Evolutionary conservation across 2,888 invertebrate species (phyloP).

Genomic region (Homarus gammarus): DNA sequence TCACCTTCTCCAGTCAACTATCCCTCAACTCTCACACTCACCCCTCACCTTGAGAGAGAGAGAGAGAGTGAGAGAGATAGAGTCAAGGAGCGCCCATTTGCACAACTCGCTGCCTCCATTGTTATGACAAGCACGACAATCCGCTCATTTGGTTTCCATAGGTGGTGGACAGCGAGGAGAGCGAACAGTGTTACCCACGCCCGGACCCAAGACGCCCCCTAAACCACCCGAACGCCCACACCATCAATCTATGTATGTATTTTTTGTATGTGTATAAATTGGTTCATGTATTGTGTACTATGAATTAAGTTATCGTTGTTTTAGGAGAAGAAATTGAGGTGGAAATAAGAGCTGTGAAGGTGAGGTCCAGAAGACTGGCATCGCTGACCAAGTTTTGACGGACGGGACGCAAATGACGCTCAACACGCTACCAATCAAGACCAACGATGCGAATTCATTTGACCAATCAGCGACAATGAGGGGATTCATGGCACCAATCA

Average conservation of each 20-base stretch:
- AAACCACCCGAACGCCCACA: too few relatives aligned
- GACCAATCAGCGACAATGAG: constrained; percentile 48
- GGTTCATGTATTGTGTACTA: too few relatives aligned
- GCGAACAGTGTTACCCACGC: neutral
- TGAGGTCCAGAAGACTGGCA: neutral
- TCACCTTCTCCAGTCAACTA: neutral
- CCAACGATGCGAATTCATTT: constrained; percentile 50
- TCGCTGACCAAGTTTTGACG: constrained; percentile 21
- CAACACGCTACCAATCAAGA: constrained; percentile 47
- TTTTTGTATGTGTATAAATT: too few relatives aligned
- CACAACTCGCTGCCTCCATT: neutral
- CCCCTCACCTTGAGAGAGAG: neutral
- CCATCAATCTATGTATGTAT: too few relatives aligned
- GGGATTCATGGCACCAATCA: constrained; percentile 47
- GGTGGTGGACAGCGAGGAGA: neutral
- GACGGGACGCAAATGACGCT: constrained; percentile 46
- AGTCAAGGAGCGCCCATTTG: neutral
- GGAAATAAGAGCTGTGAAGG: too few relatives aligned
- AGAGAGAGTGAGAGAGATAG: neutral
- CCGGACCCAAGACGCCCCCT: too few relatives aligned
- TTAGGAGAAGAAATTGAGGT: too few relatives aligned
- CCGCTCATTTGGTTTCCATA: constrained; percentile 27
- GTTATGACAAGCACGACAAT: constrained; percentile 6
- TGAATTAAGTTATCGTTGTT: too few relatives aligned
- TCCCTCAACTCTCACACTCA: neutral